phyloP scores from a whole-genome alignment of 2,888 invertebrate genomes.

The Trachelus stipa region DNA sequence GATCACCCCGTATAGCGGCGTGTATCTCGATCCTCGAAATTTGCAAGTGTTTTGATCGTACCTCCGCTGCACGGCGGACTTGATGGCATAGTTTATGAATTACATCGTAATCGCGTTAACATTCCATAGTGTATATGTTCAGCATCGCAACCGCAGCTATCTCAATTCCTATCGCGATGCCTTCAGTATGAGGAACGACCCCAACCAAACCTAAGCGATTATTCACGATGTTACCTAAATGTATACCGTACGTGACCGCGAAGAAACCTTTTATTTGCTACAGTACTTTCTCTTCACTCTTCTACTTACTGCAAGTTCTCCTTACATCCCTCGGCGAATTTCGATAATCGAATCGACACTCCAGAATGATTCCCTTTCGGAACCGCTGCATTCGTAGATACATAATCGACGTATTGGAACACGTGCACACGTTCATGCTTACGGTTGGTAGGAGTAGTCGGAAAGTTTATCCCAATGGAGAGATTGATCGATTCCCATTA shows the following conservation, averaged over 20 bases:
- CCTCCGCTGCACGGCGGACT: slow-evolving; percentile 29
- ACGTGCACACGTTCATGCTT: neutral
- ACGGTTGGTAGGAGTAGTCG: neutral
- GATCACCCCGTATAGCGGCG: slow-evolving; percentile 25
- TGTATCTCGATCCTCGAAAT: slow-evolving; percentile 31
- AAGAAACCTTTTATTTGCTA: neutral
- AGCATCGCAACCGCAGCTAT: slow-evolving; percentile 22
- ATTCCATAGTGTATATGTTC: slow-evolving; percentile 29
- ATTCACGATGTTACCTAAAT: neutral
- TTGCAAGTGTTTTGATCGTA: slow-evolving; percentile 28
- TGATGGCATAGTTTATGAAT: slow-evolving; percentile 48
- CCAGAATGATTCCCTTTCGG: neutral
- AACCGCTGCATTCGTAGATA: neutral
- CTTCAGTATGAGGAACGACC: neutral
- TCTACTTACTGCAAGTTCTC: neutral
- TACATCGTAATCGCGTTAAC: slow-evolving; percentile 49
- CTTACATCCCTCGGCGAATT: neutral
- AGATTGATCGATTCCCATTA: neutral
- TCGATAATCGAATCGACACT: neutral
- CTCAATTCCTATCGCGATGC: slow-evolving; percentile 20
- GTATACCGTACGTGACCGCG: neutral
- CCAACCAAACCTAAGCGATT: neutral
- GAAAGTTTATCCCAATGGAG: neutral
- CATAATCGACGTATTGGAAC: neutral
- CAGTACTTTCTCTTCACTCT: neutral